Evolutionary conservation across 2,888 invertebrate species (phyloP), one percentile per base, ranked within the genome.

Genomic region (Ormia ochracea): DNA sequence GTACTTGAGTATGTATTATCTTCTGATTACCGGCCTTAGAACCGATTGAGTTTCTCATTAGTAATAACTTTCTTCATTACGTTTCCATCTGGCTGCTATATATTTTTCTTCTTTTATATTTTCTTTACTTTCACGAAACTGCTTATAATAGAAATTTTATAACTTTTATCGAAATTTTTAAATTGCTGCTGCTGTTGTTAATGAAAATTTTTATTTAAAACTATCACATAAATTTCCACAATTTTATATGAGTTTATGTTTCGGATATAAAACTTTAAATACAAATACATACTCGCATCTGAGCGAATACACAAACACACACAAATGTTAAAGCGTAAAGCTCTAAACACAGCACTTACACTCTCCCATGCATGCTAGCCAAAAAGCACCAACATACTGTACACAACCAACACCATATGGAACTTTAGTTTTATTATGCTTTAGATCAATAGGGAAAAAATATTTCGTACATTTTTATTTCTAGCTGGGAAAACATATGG

Each of bases 341-440:
- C 23, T 36, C 48, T 45, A 12, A n/a, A 28, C n/a, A n/a, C 19
- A 58, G 10, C 43, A 41, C 2, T 28, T n/a, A 38, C 43, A 61
- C 26, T 31, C 4, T 28, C 10, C n/a, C n/a, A n/a, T n/a, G n/a
- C n/a, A n/a, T n/a, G n/a, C n/a, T n/a, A n/a, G n/a, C n/a, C n/a
- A n/a, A n/a, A 33, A 10, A 56, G 45, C 19, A 17, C 45, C 1
- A 4, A 14, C 21, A 31, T 23, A n/a, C 12, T 23, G 9, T 31
- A 43, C 17, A 48, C 17, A 21, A 21, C 28, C 54, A 70, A 76
- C 76, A 76, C 63, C 76, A 76, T 76, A 70, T 76, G 76, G 63
- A 76, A 76, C 48, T 63, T 58, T 56, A 63, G 69, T 76, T 69
- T 70, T 76, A 76, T 70, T 76, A 76, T 76, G 63, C 69, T 76